Percentiles rank a stretch among this genome's conserved stretches.
Conservation (phyloP, 2,888 invertebrate species). For the Tenodera sinensis region DNA sequence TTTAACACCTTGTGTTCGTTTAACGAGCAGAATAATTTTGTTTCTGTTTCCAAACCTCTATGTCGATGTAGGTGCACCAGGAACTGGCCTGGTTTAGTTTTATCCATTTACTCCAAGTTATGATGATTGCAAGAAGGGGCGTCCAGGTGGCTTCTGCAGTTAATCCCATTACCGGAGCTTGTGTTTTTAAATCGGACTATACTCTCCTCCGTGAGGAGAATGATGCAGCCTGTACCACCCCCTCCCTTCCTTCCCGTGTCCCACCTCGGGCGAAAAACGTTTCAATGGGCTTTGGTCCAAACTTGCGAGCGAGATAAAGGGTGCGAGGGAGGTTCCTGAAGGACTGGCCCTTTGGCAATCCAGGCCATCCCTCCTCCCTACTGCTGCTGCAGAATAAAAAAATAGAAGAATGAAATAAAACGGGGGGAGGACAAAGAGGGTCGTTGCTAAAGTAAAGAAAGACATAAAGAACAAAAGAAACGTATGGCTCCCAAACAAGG, state of each 20-base stretch:
- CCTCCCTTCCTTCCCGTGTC: not conserved
- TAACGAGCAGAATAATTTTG: too few species aligned
- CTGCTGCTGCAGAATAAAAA: constrained; percentile 5
- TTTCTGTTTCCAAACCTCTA: too few species aligned
- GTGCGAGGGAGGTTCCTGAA: constrained; percentile 9
- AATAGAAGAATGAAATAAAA: constrained; percentile 17
- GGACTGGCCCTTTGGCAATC: constrained; percentile 13
- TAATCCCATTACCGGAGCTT: not conserved
- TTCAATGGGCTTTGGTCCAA: constrained; percentile 16
- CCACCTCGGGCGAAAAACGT: constrained; percentile 14
- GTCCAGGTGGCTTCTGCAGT: not conserved
- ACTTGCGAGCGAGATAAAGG: constrained; percentile 10
- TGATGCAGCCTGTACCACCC: not conserved
- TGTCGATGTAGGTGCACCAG: too few species aligned
- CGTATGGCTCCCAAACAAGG: constrained; percentile 12
- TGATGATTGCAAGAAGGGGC: too few species aligned
- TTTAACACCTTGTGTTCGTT: too few species aligned
- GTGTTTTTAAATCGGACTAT: not conserved
- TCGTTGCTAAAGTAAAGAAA: constrained; percentile 13
- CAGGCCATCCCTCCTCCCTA: not conserved
- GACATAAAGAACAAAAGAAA: constrained; percentile 15
- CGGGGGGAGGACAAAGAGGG: not conserved
- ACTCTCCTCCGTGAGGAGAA: not conserved
- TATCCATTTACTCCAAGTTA: too few species aligned
- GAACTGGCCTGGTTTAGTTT: too few species aligned